These are phyloP conservation scores for Aplysia californica DNA, from an alignment of 1,140 invertebrate genomes.

Conservation along the genomic window DNA sequence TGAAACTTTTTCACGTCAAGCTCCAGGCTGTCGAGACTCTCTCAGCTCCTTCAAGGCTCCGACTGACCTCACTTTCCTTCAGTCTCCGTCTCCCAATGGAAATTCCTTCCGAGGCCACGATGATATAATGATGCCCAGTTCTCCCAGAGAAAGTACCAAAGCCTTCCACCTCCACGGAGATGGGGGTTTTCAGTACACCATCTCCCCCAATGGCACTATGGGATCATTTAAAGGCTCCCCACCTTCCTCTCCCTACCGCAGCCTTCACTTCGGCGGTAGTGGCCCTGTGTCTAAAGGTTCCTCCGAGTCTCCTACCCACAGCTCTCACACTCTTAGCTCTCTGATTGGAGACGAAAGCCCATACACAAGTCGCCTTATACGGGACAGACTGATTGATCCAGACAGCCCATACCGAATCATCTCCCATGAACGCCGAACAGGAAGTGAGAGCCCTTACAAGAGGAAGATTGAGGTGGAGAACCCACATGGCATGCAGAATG, in stretches of 20 bases:
- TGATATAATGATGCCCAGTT: slow-evolving; percentile 37
- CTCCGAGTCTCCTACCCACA: slow-evolving; percentile 33
- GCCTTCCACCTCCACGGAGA: slow-evolving; percentile 32
- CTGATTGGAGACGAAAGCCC: slow-evolving; percentile 24
- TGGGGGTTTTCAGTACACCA: slow-evolving; percentile 26
- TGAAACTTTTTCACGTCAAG: slow-evolving; percentile 29
- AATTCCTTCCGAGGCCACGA: slow-evolving; percentile 36
- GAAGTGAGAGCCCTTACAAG: slow-evolving; percentile 31
- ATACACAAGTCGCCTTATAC: slow-evolving; percentile 27
- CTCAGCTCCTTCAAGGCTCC: slow-evolving; percentile 36
- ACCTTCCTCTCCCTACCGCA: slow-evolving; percentile 34
- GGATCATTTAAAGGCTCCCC: slow-evolving; percentile 39
- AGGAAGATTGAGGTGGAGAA: slow-evolving; percentile 13
- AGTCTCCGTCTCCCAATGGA: slow-evolving; percentile 28
- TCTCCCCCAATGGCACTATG: slow-evolving; percentile 31
- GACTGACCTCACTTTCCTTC: slow-evolving; percentile 35
- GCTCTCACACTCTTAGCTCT: slow-evolving; percentile 9
- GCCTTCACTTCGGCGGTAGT: slow-evolving; percentile 28
- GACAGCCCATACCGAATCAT: slow-evolving; percentile 32
- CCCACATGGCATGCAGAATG: not conserved
- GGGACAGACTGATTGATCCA: slow-evolving; percentile 27
- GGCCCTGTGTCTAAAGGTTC: not conserved
- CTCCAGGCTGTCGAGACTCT: slow-evolving; percentile 34
- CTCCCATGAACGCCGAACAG: slow-evolving; percentile 12
- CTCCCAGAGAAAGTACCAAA: slow-evolving; percentile 33